These are phyloP conservation scores for Bellardia pandia DNA, from an alignment of 2,888 invertebrate genomes.

Conservation along the genomic window DNA sequence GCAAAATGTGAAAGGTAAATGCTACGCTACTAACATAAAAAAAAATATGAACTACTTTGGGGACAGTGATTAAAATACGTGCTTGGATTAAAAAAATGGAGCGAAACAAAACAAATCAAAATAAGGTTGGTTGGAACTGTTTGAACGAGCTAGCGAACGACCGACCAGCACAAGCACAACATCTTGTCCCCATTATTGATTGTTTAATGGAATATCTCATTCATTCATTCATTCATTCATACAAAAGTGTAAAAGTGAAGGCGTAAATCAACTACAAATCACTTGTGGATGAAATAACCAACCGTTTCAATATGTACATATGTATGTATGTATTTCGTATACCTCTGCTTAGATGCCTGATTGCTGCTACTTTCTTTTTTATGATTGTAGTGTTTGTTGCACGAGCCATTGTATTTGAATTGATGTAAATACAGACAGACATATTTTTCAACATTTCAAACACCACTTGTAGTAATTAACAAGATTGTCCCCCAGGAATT, in stretches of 20 bases:
- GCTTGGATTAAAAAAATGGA: constrained; percentile 66
- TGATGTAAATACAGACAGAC: constrained; percentile 61
- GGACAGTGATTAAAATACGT: constrained; percentile 76
- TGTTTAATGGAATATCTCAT: constrained; percentile 25
- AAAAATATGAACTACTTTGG: constrained; percentile 63
- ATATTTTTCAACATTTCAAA: constrained; percentile 58
- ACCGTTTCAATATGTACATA: neutral
- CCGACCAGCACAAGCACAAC: constrained; percentile 30
- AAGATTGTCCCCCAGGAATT: constrained; percentile 78
- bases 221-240: constrained; percentile 12
- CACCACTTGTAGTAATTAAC: constrained; percentile 79
- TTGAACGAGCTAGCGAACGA: neutral
- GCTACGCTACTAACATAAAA: constrained; percentile 21
- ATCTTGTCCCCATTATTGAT: constrained; percentile 63
- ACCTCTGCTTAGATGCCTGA: neutral
- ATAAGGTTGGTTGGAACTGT: constrained; percentile 20
- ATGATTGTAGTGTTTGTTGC: constrained; percentile 66
- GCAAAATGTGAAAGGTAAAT: constrained; percentile 39
- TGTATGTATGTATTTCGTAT: neutral
- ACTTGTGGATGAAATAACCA: constrained; percentile 59
- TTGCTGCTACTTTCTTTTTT: constrained; percentile 15
- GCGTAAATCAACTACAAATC: constrained; percentile 71
- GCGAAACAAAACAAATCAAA: constrained; percentile 55
- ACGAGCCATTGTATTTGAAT: constrained; percentile 65
- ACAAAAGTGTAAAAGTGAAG: constrained; percentile 52